phyloP scores from a whole-genome alignment of 2,113 vertebrate species.

The Ovis aries region DNA sequence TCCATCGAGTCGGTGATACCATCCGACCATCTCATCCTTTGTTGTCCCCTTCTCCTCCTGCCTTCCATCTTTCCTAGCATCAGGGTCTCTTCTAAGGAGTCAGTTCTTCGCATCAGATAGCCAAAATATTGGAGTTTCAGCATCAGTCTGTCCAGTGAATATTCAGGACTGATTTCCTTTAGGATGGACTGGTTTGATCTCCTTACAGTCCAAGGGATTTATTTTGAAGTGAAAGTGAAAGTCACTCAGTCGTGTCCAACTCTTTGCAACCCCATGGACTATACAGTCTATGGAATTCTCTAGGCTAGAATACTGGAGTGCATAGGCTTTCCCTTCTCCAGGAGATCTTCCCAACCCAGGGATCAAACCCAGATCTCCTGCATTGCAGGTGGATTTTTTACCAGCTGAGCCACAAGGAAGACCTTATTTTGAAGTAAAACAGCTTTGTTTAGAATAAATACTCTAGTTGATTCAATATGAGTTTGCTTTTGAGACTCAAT shows the following conservation, averaged over 20 bases:
- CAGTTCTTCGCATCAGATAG: neutral
- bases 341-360: neutral
- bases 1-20: neutral
- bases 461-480: neutral
- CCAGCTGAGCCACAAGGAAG: neutral
- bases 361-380: neutral
- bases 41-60: neutral
- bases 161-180: neutral
- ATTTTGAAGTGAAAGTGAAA: neutral
- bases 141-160: neutral
- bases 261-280: neutral
- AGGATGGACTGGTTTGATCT: neutral
- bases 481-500: neutral
- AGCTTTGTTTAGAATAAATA: neutral
- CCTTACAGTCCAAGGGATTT: neutral
- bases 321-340: neutral
- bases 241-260: neutral
- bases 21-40: neutral
- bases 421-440: neutral
- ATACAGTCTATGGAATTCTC: neutral
- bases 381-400: neutral
- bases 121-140: neutral
- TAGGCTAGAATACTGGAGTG: neutral
- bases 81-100: neutral
- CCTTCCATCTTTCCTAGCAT: neutral